Evolutionary conservation across 2,113 vertebrate species (phyloP), one percentile per base, ranked within the genome.

Genomic region (Pseudolaguvia tuberculata): DNA sequence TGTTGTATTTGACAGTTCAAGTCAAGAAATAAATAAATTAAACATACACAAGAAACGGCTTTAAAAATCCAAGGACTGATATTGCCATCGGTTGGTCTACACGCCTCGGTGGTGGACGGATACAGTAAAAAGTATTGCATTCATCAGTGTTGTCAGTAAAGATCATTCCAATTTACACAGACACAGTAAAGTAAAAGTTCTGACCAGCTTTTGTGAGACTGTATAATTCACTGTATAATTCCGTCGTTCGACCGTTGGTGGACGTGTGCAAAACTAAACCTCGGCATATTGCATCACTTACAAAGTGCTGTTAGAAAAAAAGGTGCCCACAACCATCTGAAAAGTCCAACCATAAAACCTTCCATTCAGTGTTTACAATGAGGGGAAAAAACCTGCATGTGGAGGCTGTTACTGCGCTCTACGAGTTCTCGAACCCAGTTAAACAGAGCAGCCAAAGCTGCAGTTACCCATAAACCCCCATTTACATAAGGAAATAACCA

Each of bases 1-100:
- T 78, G 59, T 90, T 90, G 77, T 91, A 91, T 91, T 92, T 86
- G 88, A 90, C 84, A 87, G 85, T 84, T 83, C 78, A 84, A 85
- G 79, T 83, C 82, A 80, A 87, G 86, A 88, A 90, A 91, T 92
- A 92, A 92, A 91, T 92, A 89, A 89, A 83, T 89, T 83, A 83
- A 79, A 91, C 89, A 89, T 82, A 83, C 87, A 88, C 88, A 87
- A 84, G 84, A 89, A 88, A 78, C 53, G 83, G 73, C 55, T 79
- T 57, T 47, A 83, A 76, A 86, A 86, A 87, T 75, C 42, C 5
- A 69, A 77, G 61, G 78, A 83, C 82, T 79, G 81, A 88, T 90
- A 90, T 91, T 89, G 89, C 85, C 86, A 80, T 81, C 47, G 74
- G 79, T 57, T n/a, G 75, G 79, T 80, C 80, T 71, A 77, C 82